Evolutionary conservation across 2,113 vertebrate genomes (phyloP).

Genomic region (Nibea albiflora): DNA sequence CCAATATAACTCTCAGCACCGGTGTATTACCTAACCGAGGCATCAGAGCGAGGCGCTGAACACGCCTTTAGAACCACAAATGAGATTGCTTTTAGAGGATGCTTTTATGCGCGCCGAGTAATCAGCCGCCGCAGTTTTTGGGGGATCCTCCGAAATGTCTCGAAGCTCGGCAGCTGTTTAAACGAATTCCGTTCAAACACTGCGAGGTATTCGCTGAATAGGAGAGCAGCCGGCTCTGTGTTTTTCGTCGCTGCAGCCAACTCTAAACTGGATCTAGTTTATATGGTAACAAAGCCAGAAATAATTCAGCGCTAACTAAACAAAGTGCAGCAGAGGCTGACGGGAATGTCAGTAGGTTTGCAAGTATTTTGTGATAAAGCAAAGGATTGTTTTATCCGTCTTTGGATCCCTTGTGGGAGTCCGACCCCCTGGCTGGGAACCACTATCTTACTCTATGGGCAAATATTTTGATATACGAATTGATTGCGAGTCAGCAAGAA

Average conservation of each 20-base stretch:
- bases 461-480: neutral
- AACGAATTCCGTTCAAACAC: constrained; percentile 8
- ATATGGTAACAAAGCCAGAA: neutral
- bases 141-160: constrained; percentile 25
- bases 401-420: neutral
- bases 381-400: neutral
- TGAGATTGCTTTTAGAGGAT: constrained; percentile 43
- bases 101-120: constrained; percentile 25
- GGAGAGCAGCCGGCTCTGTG: too few relatives aligned
- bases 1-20: constrained; percentile 61
- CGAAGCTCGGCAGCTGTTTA: neutral
- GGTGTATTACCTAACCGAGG: constrained; percentile 63
- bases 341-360: neutral
- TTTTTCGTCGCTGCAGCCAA: neutral
- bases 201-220: neutral
- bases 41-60: constrained; percentile 19
- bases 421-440: neutral
- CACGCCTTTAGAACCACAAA: constrained; percentile 25
- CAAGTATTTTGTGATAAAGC: neutral
- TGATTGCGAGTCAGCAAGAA: neutral
- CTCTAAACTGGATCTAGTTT: neutral
- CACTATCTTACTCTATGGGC: neutral
- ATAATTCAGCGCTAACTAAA: neutral
- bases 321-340: neutral
- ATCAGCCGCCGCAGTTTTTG: constrained; percentile 28